Conservation (phyloP, 2,888 invertebrate genomes). For the Melipona bicolor region DNA sequence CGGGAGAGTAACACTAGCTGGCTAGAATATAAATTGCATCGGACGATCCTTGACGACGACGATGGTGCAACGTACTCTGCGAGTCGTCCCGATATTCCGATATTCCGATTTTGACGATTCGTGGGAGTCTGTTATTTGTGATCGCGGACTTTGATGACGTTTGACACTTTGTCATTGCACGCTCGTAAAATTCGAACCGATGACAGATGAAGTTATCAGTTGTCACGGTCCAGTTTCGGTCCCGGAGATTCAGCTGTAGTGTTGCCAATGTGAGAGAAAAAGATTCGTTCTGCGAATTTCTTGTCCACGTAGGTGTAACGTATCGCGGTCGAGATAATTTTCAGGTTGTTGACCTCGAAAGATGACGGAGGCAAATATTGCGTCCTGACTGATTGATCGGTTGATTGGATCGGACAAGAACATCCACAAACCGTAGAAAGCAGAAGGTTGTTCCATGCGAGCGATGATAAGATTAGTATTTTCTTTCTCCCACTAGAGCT, state of each 20-base stretch:
- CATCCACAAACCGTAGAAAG: background rate
- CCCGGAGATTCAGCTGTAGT: too few relatives aligned
- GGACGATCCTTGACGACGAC: slow-evolving; percentile 46
- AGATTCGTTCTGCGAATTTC: too few relatives aligned
- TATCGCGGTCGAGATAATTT: background rate
- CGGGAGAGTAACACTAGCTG: slow-evolving; percentile 64
- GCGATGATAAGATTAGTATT: background rate
- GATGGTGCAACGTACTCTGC: slow-evolving; percentile 46
- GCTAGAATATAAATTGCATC: slow-evolving; percentile 67
- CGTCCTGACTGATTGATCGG: background rate
- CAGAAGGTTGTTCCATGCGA: background rate
- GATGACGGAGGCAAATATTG: background rate
- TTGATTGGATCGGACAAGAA: background rate
- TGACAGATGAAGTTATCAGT: too few relatives aligned
- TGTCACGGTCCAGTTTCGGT: too few relatives aligned
- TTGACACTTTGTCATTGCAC: too few relatives aligned
- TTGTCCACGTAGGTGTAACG: too few relatives aligned
- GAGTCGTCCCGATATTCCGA: slow-evolving; percentile 16
- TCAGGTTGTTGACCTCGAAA: background rate
- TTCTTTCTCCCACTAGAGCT: background rate
- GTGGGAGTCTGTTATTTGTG: background rate
- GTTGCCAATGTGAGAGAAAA: too few relatives aligned
- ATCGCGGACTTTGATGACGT: background rate
- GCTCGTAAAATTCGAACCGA: too few relatives aligned
- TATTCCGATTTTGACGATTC: background rate